Evolutionary conservation across 2,113 vertebrate genomes (phyloP).

Genomic region (Pseudorasbora parva): DNA sequence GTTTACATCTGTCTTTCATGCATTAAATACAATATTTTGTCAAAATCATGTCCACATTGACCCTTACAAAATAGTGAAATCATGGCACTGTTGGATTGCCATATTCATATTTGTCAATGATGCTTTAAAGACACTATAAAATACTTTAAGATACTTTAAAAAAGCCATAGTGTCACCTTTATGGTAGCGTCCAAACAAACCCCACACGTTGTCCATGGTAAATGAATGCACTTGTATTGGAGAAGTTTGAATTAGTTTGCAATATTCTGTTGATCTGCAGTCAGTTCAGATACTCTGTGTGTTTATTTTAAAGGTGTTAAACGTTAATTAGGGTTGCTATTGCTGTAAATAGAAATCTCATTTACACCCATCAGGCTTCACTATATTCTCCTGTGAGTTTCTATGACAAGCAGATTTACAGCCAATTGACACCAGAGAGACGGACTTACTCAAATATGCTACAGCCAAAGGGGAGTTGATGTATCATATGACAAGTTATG

Average conservation of each 20-base stretch:
- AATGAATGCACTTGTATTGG: background rate
- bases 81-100: background rate
- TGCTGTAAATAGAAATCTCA: slow-evolving; percentile 5
- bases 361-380: slow-evolving; percentile 10
- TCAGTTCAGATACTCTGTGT: background rate
- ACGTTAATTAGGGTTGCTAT: background rate
- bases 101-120: background rate
- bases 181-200: background rate
- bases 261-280: background rate
- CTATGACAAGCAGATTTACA: background rate
- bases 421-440: background rate
- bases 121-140: background rate
- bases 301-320: slow-evolving; percentile 1
- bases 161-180: background rate
- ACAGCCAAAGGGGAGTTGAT: background rate
- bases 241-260: background rate
- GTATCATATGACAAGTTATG: slow-evolving; percentile 17
- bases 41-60: background rate
- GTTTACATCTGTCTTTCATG: background rate
- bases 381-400: slow-evolving; percentile 13
- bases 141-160: too few species aligned
- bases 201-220: background rate
- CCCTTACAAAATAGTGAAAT: background rate
- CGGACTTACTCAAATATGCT: background rate
- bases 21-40: background rate